Base-by-base conservation (phyloP, 2,797 vertebrate genomes). In the Coregonus sp. region DNA sequence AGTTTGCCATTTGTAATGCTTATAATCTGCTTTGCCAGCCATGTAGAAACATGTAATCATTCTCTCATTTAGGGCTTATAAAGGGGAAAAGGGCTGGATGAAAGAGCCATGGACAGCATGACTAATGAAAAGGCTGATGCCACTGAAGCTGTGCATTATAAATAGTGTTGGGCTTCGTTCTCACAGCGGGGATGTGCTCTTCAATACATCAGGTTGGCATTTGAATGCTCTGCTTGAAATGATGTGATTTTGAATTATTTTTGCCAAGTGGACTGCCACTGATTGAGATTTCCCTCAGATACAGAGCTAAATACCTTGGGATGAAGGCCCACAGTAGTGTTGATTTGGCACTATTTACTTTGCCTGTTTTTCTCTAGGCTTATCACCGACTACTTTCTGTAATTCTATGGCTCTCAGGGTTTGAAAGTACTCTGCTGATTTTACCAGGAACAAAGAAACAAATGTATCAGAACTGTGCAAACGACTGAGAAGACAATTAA, bases 1-100 rank as follows among this genome's bases (percentile, higher is more conserved):
- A 77, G 76, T 82, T 75, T 33, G 47, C 63, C 75, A 78, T 35
- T 71, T 68, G 82, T 81, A 80, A 85, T 87, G 82, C 86, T 86
- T 80, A 90, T 91, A 87, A 91, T 91, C 78, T 84, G 78, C 89
- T 86, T 89, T 87, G 83, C 83, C 83, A 89, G 89, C 81, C 90
- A 84, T 89, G 89, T 90, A 89, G 88, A 90, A 91, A 89, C 87
- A 85, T 86, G 89, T 85, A 91, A 92, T 92, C 85, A 88, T 90
- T 87, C 81, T 89, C 84, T 91, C 89, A 86, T 89, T 88, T 89
- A 89, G 83, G 83, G 81, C 84, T 82, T 81, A 87, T 81, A 87
- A 88, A 87, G 81, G 83, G 80, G 82, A 87, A 86, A 86, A 73
- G 78, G 80, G 82, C 87, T 83, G 75, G 80, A 85, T 86, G 84